Base-by-base conservation (phyloP, 2,113 vertebrate genomes). In the Nycticebus coucang region DNA sequence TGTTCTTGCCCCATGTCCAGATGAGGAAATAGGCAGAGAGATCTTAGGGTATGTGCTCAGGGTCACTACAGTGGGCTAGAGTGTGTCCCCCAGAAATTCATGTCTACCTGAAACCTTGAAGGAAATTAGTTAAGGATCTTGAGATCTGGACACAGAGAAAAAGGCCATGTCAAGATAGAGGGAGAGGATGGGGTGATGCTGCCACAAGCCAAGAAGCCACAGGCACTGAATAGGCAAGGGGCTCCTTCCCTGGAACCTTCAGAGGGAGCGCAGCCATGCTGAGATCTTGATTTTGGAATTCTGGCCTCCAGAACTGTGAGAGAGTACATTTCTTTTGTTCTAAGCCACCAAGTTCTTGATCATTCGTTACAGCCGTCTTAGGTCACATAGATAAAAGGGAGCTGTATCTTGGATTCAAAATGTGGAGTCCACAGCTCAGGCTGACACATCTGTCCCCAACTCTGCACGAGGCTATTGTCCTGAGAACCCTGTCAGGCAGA, bases 101-200 rank as follows among this genome's bases (percentile, higher is more conserved):
- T 8, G 18, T 57, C n/a, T 9, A 8, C 50, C 15, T 18, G 26
- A n/a, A 1, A 19, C 30, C n/a, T 60, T 15, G 26, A 69, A 66
- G 3, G 14, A 0, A 28, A 59, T 1, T 7, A 3, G 72, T 9
- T 21, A 35, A 62, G 60, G 55, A 28, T 5, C 60, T 15, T 5
- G 74, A 37, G n/a, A 55, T 14, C 1, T 26, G 35, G 53, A 24
- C 18, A 24, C 17, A 59, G 81, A 30, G 21, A 50, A 8, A 60
- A 57, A 4, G 62, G 35, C 18, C 77, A 5, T 0, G 26, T 13
- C 24, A 64, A 60, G 59, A 60, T 21, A 18, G 33, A 74, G 33
- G 37, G 3, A 3, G 59, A 72, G 74, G 8, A 8, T 2, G 9
- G 86, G 21, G 28, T 0, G 3, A 41, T 0, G 2, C 2, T 5